phyloP scores from a whole-genome alignment of 64 coral and sea anemone species.

The Montipora foliosa region DNA sequence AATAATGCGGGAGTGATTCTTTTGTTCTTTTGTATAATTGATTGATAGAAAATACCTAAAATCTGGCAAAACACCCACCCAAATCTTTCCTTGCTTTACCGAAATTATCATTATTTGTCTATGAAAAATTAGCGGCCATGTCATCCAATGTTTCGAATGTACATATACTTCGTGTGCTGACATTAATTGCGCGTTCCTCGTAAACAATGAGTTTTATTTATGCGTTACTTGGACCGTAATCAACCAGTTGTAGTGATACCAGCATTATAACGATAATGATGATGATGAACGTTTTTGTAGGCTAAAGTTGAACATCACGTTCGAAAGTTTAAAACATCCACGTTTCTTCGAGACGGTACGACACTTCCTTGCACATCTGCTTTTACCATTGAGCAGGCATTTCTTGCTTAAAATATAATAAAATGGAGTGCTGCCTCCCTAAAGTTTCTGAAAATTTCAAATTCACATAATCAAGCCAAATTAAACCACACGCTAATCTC shows the following conservation, averaged over 20 bases:
- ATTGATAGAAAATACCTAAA: neutral
- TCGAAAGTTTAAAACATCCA: neutral
- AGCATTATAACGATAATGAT: neutral
- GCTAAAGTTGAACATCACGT: neutral
- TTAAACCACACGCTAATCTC: neutral
- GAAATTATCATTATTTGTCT: constrained; percentile 87
- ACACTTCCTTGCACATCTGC: too few species aligned
- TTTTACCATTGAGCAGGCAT: too few species aligned
- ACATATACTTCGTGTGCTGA: neutral
- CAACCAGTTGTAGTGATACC: constrained; percentile 14
- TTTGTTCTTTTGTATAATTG: too few species aligned
- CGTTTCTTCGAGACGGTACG: neutral
- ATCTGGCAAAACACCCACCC: constrained; percentile 15
- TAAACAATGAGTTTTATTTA: constrained; percentile 6
- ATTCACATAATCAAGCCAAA: constrained; percentile 5
- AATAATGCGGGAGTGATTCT: too few species aligned
- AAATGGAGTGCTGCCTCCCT: too few species aligned
- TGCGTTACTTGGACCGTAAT: neutral
- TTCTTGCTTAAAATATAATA: too few species aligned
- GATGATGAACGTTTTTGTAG: neutral
- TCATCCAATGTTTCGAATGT: neutral
- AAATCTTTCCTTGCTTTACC: constrained; percentile 24
- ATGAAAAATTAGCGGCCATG: constrained; percentile 74
- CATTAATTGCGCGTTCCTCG: neutral
- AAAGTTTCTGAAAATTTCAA: neutral